A percentile compares a stretch with the other conserved stretches of the same genome.
Evolutionary conservation across 2,113 vertebrate species (phyloP).

Genomic region (Zapus hudsonius): DNA sequence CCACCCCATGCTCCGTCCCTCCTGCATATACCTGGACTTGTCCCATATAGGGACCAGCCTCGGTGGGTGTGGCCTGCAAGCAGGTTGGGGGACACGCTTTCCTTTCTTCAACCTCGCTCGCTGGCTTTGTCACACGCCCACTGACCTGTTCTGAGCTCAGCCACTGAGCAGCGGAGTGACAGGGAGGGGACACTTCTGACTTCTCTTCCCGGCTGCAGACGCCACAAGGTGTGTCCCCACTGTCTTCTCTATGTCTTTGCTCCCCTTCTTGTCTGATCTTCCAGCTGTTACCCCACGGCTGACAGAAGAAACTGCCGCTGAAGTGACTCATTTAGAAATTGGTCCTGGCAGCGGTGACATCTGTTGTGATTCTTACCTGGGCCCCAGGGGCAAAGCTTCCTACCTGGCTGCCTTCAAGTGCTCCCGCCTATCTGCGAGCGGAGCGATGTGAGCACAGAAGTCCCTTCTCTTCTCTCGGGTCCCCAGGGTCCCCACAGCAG

Average conservation of each 20-base stretch:
- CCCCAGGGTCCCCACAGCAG: constrained; percentile 64
- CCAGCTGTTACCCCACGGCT: constrained; percentile 70
- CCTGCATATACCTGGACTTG: too few relatives aligned
- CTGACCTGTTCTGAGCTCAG: background rate
- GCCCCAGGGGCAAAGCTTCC: constrained; percentile 79
- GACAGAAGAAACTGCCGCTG: constrained; percentile 59
- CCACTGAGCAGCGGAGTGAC: background rate
- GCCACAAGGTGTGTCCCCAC: background rate
- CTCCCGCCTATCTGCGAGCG: fast-evolving
- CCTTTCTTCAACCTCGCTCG: background rate
- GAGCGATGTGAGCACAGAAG: background rate
- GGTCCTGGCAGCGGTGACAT: constrained; percentile 75
- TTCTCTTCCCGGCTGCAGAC: background rate
- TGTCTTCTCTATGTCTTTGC: constrained; percentile 58
- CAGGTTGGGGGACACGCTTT: background rate
- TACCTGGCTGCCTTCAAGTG: constrained; percentile 22
- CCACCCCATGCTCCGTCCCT: fast-evolving
- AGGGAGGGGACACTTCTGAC: constrained; percentile 35
- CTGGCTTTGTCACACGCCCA: fast-evolving
- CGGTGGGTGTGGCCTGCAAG: background rate
- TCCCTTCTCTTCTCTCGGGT: constrained; percentile 51
- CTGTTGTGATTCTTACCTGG: constrained; percentile 80
- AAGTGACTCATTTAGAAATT: constrained; percentile 79
- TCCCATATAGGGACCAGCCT: too few relatives aligned
- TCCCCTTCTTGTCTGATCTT: constrained; percentile 48